Base-by-base conservation (phyloP, 2,797 vertebrate species). In the Oreochromis grahami region DNA sequence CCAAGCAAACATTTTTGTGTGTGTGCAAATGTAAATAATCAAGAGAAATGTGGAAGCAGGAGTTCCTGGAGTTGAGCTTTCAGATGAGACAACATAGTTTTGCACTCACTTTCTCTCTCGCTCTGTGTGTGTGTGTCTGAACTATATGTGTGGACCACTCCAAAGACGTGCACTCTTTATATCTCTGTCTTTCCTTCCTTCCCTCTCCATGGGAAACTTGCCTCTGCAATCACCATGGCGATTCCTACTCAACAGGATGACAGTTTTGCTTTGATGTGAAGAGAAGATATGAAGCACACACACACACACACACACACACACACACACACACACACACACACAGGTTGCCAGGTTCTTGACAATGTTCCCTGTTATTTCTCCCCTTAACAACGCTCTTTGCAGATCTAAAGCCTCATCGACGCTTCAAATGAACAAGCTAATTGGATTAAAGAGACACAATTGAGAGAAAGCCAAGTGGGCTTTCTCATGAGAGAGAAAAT, bases 41-140 rank as follows among this genome's bases (percentile, higher is more conserved):
- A 65, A 32, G 6, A 10, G 19, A 48, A 50, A 53, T 36, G 45
- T 17, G 38, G 34, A 50, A 43, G 45, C 53, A 68, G 51, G 70
- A 41, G 5, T 38, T 70, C 29, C 79, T 79, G 76, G 24, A 74
- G 77, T 48, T 15, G 48, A 34, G 48, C 85, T 83, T 45, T 80
- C 43, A 83, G 78, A 26, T 45, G 14, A 36, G 38, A 86, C 80
- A 53, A 92, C 92, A 93, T 84, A 70, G 7, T 85, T 93, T 91
- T 93, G 88, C 88, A 93, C 89, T 94, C 86, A 41, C 41, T 43
- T 6, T 43, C 41, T 43, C 41, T 14, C 41, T 14, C 13, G 12
- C 41, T 43, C 5, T 43, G 5, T 7, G 12, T 88, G 17, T 19
- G 50, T n/a, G 50, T 51, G 48, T 19, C 38, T 45, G 21, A 70